phyloP scores from a whole-genome alignment of 2,113 vertebrate species.

The Cisticola juncidis region DNA sequence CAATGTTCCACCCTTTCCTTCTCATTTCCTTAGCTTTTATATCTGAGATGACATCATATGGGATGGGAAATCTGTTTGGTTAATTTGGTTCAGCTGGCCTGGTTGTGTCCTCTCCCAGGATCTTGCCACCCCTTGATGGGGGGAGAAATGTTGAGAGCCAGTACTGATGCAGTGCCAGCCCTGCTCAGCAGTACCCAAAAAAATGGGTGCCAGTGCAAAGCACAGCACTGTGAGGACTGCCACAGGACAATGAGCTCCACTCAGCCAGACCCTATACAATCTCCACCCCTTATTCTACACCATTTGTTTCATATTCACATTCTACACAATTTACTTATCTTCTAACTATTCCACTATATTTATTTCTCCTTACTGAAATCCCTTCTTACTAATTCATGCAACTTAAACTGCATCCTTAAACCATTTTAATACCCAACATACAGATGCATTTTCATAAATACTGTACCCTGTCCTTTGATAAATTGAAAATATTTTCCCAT shows the following conservation, averaged over 20 bases:
- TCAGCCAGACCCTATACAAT: not conserved
- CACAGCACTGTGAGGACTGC: not conserved
- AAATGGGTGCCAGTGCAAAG: not conserved
- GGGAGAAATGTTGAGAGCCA: not conserved
- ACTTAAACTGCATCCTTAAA: not conserved
- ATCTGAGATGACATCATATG: not conserved
- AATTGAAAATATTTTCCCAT: not conserved
- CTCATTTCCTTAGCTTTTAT: not conserved
- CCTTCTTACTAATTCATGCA: not conserved
- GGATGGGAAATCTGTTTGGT: not conserved
- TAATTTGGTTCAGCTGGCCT: not conserved
- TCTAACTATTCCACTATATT: not conserved
- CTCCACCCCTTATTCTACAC: not conserved
- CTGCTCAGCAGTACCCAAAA: not conserved
- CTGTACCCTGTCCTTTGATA: not conserved
- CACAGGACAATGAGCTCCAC: not conserved
- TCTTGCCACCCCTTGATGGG: not conserved
- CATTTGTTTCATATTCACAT: not conserved
- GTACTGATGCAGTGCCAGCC: fast-evolving
- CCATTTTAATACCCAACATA: not conserved
- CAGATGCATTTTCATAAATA: not conserved
- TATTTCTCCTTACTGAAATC: not conserved
- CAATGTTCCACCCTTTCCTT: not conserved
- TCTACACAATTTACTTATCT: not conserved
- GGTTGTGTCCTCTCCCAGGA: not conserved